Conservation (phyloP, 2,797 vertebrate species). For the Manis javanica region DNA sequence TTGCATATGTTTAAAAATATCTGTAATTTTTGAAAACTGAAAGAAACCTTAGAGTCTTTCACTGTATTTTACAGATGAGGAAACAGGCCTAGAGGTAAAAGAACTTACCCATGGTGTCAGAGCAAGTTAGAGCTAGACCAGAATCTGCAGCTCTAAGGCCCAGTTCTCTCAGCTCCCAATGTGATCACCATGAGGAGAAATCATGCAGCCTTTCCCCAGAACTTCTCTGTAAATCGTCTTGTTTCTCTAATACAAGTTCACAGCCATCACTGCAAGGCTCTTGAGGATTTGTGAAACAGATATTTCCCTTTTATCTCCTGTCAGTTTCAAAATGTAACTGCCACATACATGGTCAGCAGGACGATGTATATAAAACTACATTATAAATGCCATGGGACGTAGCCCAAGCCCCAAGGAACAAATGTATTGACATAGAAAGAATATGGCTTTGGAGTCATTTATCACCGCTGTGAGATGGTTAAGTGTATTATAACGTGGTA, state of each 20-base stretch:
- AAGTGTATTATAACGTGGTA: neutral
- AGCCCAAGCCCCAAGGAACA: neutral
- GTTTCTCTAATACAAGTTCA: neutral
- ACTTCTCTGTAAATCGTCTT: neutral
- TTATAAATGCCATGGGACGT: neutral
- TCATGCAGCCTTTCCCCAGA: neutral
- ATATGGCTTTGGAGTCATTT: neutral
- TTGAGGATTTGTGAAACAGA: neutral
- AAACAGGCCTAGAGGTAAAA: neutral
- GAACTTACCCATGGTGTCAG: neutral
- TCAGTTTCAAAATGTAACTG: neutral
- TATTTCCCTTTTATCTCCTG: neutral
- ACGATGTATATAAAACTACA: neutral
- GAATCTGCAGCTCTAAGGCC: neutral
- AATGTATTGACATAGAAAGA: neutral
- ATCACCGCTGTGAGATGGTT: neutral
- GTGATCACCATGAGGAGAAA: fast-evolving
- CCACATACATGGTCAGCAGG: neutral
- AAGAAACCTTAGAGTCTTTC: neutral
- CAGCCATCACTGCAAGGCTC: neutral
- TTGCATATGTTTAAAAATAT: neutral
- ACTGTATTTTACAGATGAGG: neutral
- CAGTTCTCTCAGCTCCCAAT: neutral
- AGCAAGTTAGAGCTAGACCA: neutral
- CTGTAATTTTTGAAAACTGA: neutral